Evolutionary conservation across 2,888 invertebrate genomes (phyloP), one percentile per base, ranked within the genome.

Genomic region (Drosophila nigricruria): DNA sequence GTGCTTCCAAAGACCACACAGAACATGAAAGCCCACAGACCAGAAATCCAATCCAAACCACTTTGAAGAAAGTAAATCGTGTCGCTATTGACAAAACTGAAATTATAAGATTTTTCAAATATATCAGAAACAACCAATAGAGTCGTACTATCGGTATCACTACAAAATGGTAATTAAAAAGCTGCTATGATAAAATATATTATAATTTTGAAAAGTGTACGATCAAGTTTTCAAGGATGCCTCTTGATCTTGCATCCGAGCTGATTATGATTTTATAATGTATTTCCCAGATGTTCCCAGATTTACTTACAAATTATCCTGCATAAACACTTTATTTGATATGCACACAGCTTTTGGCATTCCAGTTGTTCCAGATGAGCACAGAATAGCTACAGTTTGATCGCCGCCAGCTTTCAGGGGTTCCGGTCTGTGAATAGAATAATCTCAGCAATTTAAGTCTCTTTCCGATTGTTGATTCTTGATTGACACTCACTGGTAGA

Each of bases 301-400:
- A n/a, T n/a, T n/a, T 6, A 34, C 79, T 64, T 20, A 81, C 85
- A 79, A 59, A 23, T 38, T 82, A 4, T 82, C 73, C 59, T 73
- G 70, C 12, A 82, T 50, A 0, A 82, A 38, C 8, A 71, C 62
- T 23, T 32, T 57, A 20, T 82, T 85, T 0, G 81, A 85, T 14
- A 81, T 73, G 56, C 81, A 82, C 0, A 85, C 85, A 0, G 84
- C 86, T 58, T 91, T 91, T 25, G 89, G 84, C 25, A 81, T 16
- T 5, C 91, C 91, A 0, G 88, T 89, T 1, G 90, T 88, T 12
- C 91, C 91, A 12, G 90, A 89, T 1, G 91, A 90, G 52, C 87
- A 83, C 0, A 91, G 30, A 40, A 91, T 89, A 5, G 70, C 79
- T 5, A 79, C 80, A 9, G 81, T 78, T 57, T 88, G 82, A 53